Evolutionary conservation across 1,140 invertebrate species (phyloP).

Genomic region (Scylla paramamosain): DNA sequence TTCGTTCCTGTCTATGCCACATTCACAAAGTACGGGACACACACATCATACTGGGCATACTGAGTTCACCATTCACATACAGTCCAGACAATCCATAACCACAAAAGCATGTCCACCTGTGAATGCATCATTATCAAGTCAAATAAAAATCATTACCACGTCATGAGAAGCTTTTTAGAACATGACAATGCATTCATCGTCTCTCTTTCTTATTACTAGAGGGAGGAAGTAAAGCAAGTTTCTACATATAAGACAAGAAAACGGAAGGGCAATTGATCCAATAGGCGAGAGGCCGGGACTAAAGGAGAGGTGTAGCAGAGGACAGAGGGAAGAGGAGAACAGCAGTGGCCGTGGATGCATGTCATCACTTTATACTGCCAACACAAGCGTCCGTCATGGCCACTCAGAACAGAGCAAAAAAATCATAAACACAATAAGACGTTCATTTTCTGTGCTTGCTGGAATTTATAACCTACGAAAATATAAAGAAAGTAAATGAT

Average conservation of each 20-base stretch:
- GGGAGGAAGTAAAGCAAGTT: background rate
- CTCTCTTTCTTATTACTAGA: background rate
- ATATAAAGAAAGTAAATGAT: background rate
- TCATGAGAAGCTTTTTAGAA: background rate
- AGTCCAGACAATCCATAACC: background rate
- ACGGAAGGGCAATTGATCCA: background rate
- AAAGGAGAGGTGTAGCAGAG: slow-evolving; percentile 21
- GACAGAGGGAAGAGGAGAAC: background rate
- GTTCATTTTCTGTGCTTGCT: background rate
- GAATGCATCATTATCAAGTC: background rate
- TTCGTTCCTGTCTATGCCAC: background rate
- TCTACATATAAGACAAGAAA: background rate
- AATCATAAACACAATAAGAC: background rate
- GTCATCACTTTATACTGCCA: slow-evolving; percentile 11
- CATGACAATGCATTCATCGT: slow-evolving; percentile 14
- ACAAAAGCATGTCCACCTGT: slow-evolving; percentile 21
- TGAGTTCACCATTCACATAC: background rate
- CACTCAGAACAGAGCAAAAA: slow-evolving; percentile 13
- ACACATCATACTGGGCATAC: background rate
- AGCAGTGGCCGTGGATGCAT: slow-evolving; percentile 7
- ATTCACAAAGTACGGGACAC: background rate
- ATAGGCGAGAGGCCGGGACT: background rate
- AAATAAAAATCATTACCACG: background rate
- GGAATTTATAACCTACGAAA: background rate
- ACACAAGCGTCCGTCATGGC: slow-evolving; percentile 10